Conservation (phyloP, 1,140 invertebrate genomes). For the Anthonomus grandis region DNA sequence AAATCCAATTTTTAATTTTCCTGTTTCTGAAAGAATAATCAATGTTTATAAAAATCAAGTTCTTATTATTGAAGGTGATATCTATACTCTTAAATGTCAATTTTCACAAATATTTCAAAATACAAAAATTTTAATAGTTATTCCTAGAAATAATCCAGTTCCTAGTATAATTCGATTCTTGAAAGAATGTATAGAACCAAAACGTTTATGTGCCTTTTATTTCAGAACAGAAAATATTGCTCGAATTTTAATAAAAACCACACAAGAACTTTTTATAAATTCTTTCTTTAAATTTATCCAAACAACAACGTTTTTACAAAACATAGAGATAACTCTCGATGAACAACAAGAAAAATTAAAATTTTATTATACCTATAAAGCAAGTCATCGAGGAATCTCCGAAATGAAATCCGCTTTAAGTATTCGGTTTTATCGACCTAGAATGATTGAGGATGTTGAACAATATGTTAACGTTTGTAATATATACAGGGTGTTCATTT, state of each 20-base stretch:
- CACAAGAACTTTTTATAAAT: constrained; percentile 28
- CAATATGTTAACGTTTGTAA: too few relatives aligned
- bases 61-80: constrained; percentile 4
- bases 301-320: constrained; percentile 13
- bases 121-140: constrained; percentile 7
- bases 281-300: constrained; percentile 25
- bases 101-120: constrained; percentile 20
- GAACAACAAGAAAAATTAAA: constrained; percentile 29
- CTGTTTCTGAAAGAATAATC: constrained; percentile 15
- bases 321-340: constrained; percentile 16
- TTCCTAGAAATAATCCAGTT: constrained; percentile 2
- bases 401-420: constrained; percentile 22
- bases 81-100: background rate
- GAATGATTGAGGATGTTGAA: constrained; percentile 26
- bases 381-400: constrained; percentile 29
- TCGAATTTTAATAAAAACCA: too few relatives aligned
- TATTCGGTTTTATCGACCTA: constrained; percentile 25
- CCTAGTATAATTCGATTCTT: constrained; percentile 14
- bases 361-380: constrained; percentile 29
- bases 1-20: constrained; percentile 18
- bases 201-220: constrained; percentile 17
- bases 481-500: too few relatives aligned
- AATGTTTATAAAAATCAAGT: constrained; percentile 29
- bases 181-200: constrained; percentile 26
- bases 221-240: constrained; percentile 21